Evolutionary conservation across 2,888 invertebrate species (phyloP), one percentile per base, ranked within the genome.

Genomic region (Blastobasis adustella): DNA sequence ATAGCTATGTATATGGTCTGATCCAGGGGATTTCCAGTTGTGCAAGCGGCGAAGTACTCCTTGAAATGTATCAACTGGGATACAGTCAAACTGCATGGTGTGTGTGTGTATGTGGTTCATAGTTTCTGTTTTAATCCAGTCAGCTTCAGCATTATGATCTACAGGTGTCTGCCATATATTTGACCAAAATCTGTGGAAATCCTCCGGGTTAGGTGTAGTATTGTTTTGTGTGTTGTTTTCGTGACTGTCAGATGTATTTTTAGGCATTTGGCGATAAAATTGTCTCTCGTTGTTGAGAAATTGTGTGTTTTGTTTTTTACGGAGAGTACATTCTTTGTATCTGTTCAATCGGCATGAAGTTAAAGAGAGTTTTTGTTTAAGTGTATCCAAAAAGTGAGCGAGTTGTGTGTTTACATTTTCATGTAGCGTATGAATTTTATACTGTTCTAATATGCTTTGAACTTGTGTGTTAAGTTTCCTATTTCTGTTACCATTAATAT

Each of bases 11-110:
- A 62, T 54, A 37, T 53, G 45, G 44, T 58, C 58, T 5, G 56
- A 49, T 0, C 58, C 61, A 7, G 61, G 55, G 6, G 57, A 37
- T 53, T 60, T 58, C 59, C 59, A 58, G n/a, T 58, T 59, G 23
- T 60, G 58, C 41, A 52, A 10, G 1, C 51, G 53, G 8, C 41
- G 46, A 4, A 59, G 10, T 1, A 55, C 54, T 7, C 51, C 45
- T 46, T 49, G 23, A 10, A 59, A 52, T 36, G 42, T 51, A 1
- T 56, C 53, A 40, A 51, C 41, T 1, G 55, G 37, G 5, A 59
- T 56, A 10, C 50, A 6, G 8, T 57, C 49, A 41, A 51, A 58
- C 9, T 45, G 4, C 55, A 56, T 57, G 10, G 39, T n/a, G 6
- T 9, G 5, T 42, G 42, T 50, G 10, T 44, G 7, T 40, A 4